phyloP scores from a whole-genome alignment of 2,113 vertebrate genomes.

The Misgurnus mizolepis region DNA sequence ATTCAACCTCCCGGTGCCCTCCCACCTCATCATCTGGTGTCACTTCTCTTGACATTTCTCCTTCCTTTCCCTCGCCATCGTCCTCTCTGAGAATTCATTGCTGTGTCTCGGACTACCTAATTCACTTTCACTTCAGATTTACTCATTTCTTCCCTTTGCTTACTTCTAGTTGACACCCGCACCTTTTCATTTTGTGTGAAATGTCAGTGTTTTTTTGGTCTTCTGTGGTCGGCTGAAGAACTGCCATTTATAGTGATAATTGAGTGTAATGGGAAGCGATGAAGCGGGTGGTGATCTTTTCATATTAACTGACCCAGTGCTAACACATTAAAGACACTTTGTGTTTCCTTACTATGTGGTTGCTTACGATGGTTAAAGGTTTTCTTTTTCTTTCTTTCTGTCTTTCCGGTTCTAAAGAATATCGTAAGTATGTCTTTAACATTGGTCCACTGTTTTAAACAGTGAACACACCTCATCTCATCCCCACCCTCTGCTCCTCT shows the following conservation, averaged over 20 bases:
- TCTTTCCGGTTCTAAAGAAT: slow-evolving; percentile 72
- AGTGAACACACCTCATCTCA: background rate
- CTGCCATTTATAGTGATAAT: slow-evolving; percentile 6
- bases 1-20: background rate
- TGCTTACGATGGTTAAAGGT: slow-evolving; percentile 33
- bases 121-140: slow-evolving; percentile 14
- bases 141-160: background rate
- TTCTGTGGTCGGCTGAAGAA: background rate
- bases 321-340: background rate
- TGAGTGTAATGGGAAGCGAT: background rate
- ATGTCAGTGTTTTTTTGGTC: background rate
- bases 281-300: background rate
- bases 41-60: slow-evolving; percentile 1
- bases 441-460: slow-evolving; percentile 9
- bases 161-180: background rate
- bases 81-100: slow-evolving; percentile 15
- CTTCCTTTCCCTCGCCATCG: slow-evolving; percentile 18
- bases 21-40: slow-evolving; percentile 10
- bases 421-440: slow-evolving; percentile 81
- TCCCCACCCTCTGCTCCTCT: slow-evolving; percentile 45
- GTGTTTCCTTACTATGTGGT: background rate
- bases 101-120: slow-evolving; percentile 7
- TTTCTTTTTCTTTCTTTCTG: slow-evolving; percentile 52
- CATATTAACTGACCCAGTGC: background rate
- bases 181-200: slow-evolving; percentile 19